Evolutionary conservation across 1,140 invertebrate species (phyloP).

Genomic region (Hylaeus anthracinus): DNA sequence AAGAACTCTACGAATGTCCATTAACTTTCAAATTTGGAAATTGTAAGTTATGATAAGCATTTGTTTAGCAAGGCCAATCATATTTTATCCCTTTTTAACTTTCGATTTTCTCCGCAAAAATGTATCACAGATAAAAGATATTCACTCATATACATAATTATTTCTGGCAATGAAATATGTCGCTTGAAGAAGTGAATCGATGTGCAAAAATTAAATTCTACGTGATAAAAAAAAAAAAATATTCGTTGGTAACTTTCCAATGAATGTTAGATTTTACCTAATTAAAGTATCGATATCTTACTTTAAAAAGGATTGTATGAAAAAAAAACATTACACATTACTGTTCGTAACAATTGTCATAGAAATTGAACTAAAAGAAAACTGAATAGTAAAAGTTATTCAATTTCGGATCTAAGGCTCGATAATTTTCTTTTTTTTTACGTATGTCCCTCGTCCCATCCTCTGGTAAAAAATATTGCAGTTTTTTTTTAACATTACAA

Average conservation of each 20-base stretch:
- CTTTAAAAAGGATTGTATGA: conserved; percentile 6
- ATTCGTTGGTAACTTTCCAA: conserved; percentile 52
- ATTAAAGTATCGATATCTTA: conserved; percentile 30
- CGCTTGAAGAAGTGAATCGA: conserved; percentile 72
- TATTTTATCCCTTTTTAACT: conserved; percentile 24
- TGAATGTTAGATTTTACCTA: conserved; percentile 31
- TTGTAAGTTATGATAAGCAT: neutral
- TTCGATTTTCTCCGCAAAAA: conserved; percentile 27
- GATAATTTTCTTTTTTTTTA: conserved; percentile 69
- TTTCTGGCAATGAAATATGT: conserved; percentile 37
- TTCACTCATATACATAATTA: conserved; percentile 35
- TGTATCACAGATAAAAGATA: conserved; percentile 60
- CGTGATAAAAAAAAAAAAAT: conserved; percentile 31
- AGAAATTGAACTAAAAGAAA: conserved; percentile 71
- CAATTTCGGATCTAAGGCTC: conserved; percentile 70
- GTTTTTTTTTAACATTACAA: conserved; percentile 67
- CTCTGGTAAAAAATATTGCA: conserved; percentile 81
- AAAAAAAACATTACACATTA: conserved; percentile 1
- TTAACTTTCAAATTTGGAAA: conserved; percentile 5
- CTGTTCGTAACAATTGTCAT: conserved; percentile 49
- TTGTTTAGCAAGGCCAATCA: conserved; percentile 25
- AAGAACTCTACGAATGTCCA: conserved; percentile 25
- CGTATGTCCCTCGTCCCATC: conserved; percentile 78
- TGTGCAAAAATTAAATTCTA: conserved; percentile 57
- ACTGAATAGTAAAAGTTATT: conserved; percentile 64